These are phyloP conservation scores for Cryptocheilus praepositus DNA, from an alignment of 2,888 invertebrate genomes.

Conservation along the genomic window DNA sequence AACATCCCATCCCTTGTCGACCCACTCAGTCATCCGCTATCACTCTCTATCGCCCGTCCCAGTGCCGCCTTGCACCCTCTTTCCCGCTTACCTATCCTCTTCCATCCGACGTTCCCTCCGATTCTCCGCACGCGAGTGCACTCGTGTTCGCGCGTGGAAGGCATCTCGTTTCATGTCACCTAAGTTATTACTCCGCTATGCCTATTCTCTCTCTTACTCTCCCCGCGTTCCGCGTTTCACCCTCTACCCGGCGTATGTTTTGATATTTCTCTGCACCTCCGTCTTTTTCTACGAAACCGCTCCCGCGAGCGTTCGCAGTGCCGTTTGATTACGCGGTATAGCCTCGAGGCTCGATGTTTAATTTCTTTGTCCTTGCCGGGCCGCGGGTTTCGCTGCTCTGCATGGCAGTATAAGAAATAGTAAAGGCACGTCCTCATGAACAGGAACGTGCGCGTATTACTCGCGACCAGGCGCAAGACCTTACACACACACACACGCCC, in stretches of 20 bases:
- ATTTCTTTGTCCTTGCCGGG: constrained; percentile 59
- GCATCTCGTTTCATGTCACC: constrained; percentile 27
- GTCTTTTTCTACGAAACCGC: constrained; percentile 23
- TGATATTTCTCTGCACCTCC: constrained; percentile 29
- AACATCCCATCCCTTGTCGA: neutral
- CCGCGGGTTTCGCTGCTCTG: constrained; percentile 39
- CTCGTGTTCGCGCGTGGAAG: neutral
- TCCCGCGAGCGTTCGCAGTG: constrained; percentile 43
- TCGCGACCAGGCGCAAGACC: neutral
- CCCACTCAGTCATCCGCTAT: no score
- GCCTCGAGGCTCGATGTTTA: constrained; percentile 62
- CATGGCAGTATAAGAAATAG: constrained; percentile 53
- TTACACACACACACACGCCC: neutral
- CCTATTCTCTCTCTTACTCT: constrained; percentile 9
- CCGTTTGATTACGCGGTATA: constrained; percentile 62
- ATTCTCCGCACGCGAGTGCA: neutral
- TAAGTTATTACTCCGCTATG: constrained; percentile 39
- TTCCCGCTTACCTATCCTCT: neutral
- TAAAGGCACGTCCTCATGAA: constrained; percentile 32
- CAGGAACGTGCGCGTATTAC: neutral
- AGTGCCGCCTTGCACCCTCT: no score
- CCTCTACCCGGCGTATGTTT: constrained; percentile 28
- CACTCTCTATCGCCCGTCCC: no score
- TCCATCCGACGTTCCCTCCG: neutral
- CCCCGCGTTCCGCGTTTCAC: no score